Evolutionary conservation across 23 tunicate species (phyloP).

Genomic region (Oikopleura dioica): DNA sequence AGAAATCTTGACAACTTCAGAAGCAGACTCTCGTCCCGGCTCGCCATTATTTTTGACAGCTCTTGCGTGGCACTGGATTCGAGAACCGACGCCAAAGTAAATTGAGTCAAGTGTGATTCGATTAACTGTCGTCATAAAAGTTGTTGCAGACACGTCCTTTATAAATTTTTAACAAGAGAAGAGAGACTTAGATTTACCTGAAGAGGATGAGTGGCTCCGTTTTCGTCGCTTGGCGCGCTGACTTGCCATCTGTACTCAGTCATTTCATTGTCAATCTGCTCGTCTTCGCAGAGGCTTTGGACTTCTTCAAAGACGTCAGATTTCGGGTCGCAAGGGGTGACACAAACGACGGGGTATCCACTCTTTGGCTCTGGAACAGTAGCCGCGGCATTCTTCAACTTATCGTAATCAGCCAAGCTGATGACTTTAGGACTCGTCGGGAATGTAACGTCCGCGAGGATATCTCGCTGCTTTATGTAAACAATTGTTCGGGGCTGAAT

Average conservation of each 20-base stretch:
- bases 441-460: conserved; percentile 81
- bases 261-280: conserved; percentile 42
- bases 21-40: conserved; percentile 67
- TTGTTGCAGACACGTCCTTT: conserved; percentile 51
- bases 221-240: conserved; percentile 50
- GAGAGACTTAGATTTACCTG: too few species aligned
- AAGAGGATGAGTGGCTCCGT: conserved; percentile 43
- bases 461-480: conserved; percentile 67
- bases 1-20: conserved; percentile 44
- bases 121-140: conserved; percentile 73
- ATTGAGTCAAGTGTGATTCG: conserved; percentile 76
- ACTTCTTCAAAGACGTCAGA: conserved; percentile 43
- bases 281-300: conserved; percentile 55
- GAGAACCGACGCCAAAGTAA: conserved; percentile 60
- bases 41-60: conserved; percentile 78
- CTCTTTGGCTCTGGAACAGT: not conserved
- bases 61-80: conserved; percentile 64
- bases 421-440: conserved; percentile 40
- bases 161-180: too few species aligned
- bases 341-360: not conserved
- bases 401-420: conserved; percentile 41
- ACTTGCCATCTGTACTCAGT: conserved; percentile 79
- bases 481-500: conserved; percentile 47
- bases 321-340: conserved; percentile 79
- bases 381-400: conserved; percentile 22